phyloP scores from a whole-genome alignment of 2,888 invertebrate genomes.

The Mechanitis messenoides region DNA sequence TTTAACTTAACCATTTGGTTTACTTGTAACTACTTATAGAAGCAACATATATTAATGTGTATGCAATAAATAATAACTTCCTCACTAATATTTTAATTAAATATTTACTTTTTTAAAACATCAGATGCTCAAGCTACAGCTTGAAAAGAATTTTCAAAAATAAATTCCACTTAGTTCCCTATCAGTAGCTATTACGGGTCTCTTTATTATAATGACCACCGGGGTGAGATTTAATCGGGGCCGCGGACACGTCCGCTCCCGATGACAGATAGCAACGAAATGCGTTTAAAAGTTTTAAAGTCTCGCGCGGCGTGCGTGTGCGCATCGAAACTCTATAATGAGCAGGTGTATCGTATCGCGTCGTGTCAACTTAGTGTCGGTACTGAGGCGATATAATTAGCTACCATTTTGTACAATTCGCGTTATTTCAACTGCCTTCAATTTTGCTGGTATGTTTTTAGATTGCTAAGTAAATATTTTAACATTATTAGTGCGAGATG shows the following conservation, averaged over 20 bases:
- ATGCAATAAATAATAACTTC: too few species aligned
- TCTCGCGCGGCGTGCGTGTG: conserved; percentile 46
- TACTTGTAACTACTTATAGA: too few species aligned
- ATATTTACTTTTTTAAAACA: not conserved
- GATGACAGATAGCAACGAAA: conserved; percentile 70
- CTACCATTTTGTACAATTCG: conserved; percentile 40
- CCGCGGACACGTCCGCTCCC: conserved; percentile 47
- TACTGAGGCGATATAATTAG: conserved; percentile 52
- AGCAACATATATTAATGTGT: too few species aligned
- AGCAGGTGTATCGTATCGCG: conserved; percentile 63
- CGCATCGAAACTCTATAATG: conserved; percentile 56
- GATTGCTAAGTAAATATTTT: conserved; percentile 1
- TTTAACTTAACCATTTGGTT: too few species aligned
- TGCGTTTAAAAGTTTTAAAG: conserved; percentile 60
- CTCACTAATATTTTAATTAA: too few species aligned
- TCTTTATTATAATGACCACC: conserved; percentile 64
- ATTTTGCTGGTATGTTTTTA: conserved; percentile 15
- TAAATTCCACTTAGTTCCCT: conserved; percentile 17
- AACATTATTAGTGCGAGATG: not conserved
- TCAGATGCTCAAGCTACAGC: conserved; percentile 4
- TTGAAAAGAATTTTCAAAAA: conserved; percentile 15
- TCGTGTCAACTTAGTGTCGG: conserved; percentile 61
- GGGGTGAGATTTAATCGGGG: conserved; percentile 62
- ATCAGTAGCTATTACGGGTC: conserved; percentile 49
- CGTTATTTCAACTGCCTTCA: not conserved